Percentiles rank a stretch among this genome's conserved stretches.
Conservation (phyloP, 2,113 vertebrate species). For the Pseudolaguvia tuberculata region DNA sequence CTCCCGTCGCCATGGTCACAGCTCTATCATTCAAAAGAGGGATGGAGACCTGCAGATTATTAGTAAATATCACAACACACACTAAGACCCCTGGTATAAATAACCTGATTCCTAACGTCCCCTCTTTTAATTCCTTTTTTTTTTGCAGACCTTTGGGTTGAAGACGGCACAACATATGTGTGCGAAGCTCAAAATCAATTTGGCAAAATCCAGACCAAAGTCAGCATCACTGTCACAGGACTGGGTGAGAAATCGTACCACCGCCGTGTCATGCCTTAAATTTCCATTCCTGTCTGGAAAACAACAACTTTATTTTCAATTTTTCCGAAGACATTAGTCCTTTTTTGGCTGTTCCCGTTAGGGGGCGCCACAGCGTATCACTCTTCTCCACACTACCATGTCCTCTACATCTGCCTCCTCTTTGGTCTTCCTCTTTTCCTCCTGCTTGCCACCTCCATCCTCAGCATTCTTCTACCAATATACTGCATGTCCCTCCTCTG, state of each 20-base stretch:
- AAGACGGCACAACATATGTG: conserved; percentile 80
- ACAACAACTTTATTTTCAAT: no score
- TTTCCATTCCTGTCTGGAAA: no score
- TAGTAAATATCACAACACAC: conserved; percentile 62
- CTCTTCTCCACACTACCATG: no score
- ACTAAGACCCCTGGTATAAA: background rate
- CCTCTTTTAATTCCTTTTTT: background rate
- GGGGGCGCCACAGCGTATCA: no score
- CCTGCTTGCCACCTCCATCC: no score
- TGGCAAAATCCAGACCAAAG: conserved; percentile 79
- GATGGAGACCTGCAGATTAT: conserved; percentile 76
- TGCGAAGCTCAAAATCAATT: conserved; percentile 95
- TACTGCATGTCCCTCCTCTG: no score
- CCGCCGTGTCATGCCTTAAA: background rate
- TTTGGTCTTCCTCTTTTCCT: no score
- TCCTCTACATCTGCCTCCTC: no score
- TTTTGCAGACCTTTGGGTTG: conserved; percentile 82
- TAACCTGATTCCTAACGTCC: no score
- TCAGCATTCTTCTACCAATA: no score
- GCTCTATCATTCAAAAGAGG: conserved; percentile 71
- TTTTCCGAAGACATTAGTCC: no score
- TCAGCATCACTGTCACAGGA: conserved; percentile 83
- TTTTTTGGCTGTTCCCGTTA: no score
- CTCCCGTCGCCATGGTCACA: conserved; percentile 64
- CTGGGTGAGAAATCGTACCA: conserved; percentile 72